Evolutionary conservation across 2,113 vertebrate genomes (phyloP).

Genomic region (Coregonus clupeaformis): DNA sequence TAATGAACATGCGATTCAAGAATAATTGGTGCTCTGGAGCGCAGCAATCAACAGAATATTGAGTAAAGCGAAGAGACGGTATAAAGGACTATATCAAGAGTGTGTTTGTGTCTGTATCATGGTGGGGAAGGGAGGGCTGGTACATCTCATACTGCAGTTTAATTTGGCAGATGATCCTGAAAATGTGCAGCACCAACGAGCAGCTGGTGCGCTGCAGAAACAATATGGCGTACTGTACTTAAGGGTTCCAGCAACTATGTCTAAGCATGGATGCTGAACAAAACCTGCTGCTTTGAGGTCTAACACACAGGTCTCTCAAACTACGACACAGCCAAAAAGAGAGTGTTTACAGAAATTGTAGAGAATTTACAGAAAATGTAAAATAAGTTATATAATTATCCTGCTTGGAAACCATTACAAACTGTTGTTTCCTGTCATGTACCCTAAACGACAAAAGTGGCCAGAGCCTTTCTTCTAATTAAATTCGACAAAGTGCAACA

Average conservation of each 20-base stretch:
- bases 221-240: not conserved
- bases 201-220: constrained; percentile 3
- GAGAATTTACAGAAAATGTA: no score
- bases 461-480: no score
- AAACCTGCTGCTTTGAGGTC: no score
- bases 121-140: not conserved
- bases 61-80: not conserved
- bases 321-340: not conserved
- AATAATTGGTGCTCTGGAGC: constrained; percentile 1
- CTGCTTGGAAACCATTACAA: no score
- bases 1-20: constrained; percentile 3
- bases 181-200: not conserved
- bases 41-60: not conserved
- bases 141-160: not conserved
- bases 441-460: no score
- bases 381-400: no score
- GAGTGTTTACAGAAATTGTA: not conserved
- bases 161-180: not conserved
- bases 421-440: no score
- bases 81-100: not conserved
- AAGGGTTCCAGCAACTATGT: not conserved
- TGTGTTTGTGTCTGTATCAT: not conserved
- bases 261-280: not conserved
- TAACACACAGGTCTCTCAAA: not conserved
- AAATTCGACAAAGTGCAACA: no score